phyloP scores from a whole-genome alignment of 2,797 vertebrate genomes.

The Synanceia verrucosa region DNA sequence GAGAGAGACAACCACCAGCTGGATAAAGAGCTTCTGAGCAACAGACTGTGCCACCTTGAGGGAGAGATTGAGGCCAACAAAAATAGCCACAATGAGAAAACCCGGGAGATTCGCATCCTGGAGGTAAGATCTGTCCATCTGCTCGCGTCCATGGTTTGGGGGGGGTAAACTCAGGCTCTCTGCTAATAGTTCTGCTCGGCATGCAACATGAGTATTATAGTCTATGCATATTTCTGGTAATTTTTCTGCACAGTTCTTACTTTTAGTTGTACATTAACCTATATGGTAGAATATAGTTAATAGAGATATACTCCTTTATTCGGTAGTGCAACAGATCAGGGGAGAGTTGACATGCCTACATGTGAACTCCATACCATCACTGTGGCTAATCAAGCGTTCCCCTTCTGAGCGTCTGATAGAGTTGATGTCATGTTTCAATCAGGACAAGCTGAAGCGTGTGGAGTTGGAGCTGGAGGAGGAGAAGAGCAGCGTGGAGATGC shows the following conservation, averaged over 20 bases:
- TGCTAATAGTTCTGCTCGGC: conserved; percentile 8
- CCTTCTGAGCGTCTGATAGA: neutral
- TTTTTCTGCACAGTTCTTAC: neutral
- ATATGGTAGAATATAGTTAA: too few relatives aligned
- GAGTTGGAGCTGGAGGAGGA: conserved; percentile 94
- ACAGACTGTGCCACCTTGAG: conserved; percentile 89
- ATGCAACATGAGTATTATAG: neutral
- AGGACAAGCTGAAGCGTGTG: conserved; percentile 92
- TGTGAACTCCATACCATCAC: neutral
- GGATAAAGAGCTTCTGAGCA: conserved; percentile 90
- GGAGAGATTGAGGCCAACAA: conserved; percentile 85
- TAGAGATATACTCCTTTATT: too few relatives aligned
- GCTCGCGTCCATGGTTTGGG: neutral
- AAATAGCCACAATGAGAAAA: conserved; percentile 85
- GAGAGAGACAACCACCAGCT: conserved; percentile 87
- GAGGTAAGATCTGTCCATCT: conserved; percentile 57
- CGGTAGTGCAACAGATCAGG: neutral
- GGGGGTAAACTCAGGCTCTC: neutral
- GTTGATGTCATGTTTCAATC: neutral
- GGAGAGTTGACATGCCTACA: neutral
- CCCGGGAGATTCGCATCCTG: conserved; percentile 83
- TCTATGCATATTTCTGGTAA: neutral
- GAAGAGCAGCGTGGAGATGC: conserved; percentile 86
- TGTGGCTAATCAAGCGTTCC: neutral
- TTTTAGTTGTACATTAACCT: neutral